Percentiles rank a stretch among this genome's conserved stretches.
Evolutionary conservation across 2,888 invertebrate genomes (phyloP).

Genomic region (Drosophila heteroneura): DNA sequence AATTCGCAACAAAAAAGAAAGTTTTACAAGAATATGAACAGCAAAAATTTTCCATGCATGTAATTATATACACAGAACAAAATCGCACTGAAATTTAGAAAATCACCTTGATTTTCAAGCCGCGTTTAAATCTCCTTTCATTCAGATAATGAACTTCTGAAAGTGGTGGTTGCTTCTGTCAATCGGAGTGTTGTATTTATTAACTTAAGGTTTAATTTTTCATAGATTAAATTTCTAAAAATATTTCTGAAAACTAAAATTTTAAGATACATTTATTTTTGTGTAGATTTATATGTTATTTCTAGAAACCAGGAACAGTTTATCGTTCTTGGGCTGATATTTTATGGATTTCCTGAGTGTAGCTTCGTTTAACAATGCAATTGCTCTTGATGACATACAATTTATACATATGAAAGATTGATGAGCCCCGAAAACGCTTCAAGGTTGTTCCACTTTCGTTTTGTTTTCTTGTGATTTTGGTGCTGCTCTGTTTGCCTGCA

Average conservation of each 20-base stretch:
- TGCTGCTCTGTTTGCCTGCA: conserved; percentile 51
- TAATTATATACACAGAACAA: neutral
- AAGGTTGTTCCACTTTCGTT: conserved; percentile 71
- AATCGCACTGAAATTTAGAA: neutral
- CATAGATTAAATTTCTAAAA: neutral
- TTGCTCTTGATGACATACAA: conserved; percentile 9
- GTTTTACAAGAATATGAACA: neutral
- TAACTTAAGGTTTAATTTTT: too few relatives aligned
- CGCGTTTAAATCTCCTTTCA: neutral
- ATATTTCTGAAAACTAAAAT: neutral
- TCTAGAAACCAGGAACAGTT: neutral
- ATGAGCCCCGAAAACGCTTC: conserved; percentile 45
- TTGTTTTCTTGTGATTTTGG: conserved; percentile 7
- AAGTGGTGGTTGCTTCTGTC: neutral
- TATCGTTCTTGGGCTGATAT: neutral
- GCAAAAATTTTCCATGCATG: neutral
- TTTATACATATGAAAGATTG: conserved; percentile 52
- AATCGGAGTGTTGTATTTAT: neutral
- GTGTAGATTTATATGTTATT: neutral
- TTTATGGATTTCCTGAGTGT: neutral
- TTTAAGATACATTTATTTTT: neutral
- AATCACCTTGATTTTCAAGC: neutral
- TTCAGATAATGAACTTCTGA: neutral
- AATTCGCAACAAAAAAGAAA: conserved; percentile 12
- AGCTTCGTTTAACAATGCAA: conserved; percentile 23